phyloP scores from a whole-genome alignment of 2,888 invertebrate species.

The Lasioglossum figueresi region DNA sequence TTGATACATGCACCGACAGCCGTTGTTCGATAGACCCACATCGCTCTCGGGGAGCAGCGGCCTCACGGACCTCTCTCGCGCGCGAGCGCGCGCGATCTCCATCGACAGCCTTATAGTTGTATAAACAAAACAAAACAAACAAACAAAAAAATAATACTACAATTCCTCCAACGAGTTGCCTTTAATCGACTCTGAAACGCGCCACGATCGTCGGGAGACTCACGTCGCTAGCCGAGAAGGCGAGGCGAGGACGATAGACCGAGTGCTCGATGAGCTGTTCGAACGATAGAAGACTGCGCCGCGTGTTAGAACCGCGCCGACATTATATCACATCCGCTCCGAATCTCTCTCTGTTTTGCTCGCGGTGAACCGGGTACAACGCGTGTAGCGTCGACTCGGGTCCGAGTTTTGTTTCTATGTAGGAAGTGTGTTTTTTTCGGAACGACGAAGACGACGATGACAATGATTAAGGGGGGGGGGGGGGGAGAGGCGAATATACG shows the following conservation, averaged over 20 bases:
- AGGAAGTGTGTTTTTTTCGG: neutral
- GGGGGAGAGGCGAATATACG: slow-evolving; percentile 27
- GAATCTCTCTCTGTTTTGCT: slow-evolving; percentile 15
- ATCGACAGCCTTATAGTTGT: slow-evolving; percentile 83
- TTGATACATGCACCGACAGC: neutral
- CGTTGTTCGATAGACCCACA: slow-evolving; percentile 8
- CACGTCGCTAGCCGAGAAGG: slow-evolving; percentile 48
- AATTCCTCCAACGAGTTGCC: slow-evolving; percentile 83
- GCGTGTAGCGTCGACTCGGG: neutral
- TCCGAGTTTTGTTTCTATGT: neutral
- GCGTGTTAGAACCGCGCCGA: slow-evolving; percentile 22
- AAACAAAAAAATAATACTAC: slow-evolving; percentile 49
- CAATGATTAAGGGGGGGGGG: neutral
- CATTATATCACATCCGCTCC: slow-evolving; percentile 21
- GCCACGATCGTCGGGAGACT: slow-evolving; percentile 66
- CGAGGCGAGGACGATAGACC: slow-evolving; percentile 23
- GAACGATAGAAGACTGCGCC: slow-evolving; percentile 27
- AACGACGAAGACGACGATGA: neutral
- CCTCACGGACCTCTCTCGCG: slow-evolving; percentile 61
- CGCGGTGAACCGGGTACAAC: slow-evolving; percentile 21
- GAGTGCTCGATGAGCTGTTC: neutral
- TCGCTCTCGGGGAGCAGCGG: slow-evolving; percentile 60
- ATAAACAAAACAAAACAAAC: slow-evolving; percentile 64
- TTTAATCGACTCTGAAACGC: slow-evolving; percentile 77
- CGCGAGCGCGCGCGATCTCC: slow-evolving; percentile 65